Evolutionary conservation across 2,888 invertebrate genomes (phyloP), one percentile per base, ranked within the genome.

Genomic region (Drosophila tanythrix): DNA sequence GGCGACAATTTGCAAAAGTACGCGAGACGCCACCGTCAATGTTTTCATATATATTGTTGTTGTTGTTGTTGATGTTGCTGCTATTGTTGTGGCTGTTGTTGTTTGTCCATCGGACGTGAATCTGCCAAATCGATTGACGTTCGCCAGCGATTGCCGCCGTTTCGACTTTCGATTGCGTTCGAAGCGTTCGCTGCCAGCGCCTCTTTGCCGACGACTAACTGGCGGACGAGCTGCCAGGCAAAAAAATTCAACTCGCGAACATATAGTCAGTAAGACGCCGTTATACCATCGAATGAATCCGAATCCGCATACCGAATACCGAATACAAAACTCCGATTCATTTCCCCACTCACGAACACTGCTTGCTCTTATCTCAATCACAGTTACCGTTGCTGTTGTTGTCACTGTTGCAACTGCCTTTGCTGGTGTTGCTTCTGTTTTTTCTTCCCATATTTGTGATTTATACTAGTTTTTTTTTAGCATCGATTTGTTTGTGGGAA

Each of bases 261-360:
- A 56, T 40, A 59, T 66, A 86, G 82, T 80, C 83, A 86, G 69
- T 57, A 68, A 83, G 83, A 75, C 82, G 87, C 84, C 87, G 78
- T 69, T 72, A 56, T 56, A 29, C 40, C 29, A 27, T 55, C 29
- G 50, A 59, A 40, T 60, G 13, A 62, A 40, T 46, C 46, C 76
- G 76, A 76, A 56, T 62, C 61, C 77, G 63, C 66, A 75, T 43
- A 21, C 62, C 61, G 61, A 69, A 51, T 55, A 25, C 52, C 40
- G 56, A 70, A 70, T 52, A 63, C 50, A 57, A 70, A 67, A 69
- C 55, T 36, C 31, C 65, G 63, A 71, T 10, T 53, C 52, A 65
- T 72, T 71, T 58, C 64, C 48, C 70, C 71, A 55, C 57, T 43
- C 64, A 70, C 67, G 58, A 72, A 60, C 60, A 58, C 48, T 59